Conservation (phyloP, 2,113 vertebrate genomes). For the Myodes glareolus region DNA sequence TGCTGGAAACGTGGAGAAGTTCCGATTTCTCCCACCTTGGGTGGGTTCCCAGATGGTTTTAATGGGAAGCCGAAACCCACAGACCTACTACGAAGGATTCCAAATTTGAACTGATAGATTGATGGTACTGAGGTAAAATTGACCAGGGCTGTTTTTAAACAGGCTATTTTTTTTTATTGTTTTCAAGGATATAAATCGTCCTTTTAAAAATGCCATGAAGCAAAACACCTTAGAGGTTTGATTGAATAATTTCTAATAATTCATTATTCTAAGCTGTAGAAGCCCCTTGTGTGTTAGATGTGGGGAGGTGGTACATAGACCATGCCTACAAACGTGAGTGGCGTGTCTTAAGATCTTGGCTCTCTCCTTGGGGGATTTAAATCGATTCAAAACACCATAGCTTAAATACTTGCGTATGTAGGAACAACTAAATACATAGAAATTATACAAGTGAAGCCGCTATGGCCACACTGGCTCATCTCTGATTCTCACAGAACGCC, state of each 20-base stretch:
- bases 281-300: background rate
- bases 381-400: background rate
- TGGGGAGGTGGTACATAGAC: background rate
- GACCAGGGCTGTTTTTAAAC: conserved; percentile 5
- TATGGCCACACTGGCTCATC: background rate
- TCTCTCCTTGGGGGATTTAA: conserved; percentile 35
- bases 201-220: background rate
- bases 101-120: background rate
- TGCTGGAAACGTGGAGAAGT: conserved; percentile 29
- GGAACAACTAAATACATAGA: conserved; percentile 1
- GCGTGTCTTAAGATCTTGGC: background rate
- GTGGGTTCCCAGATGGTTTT: background rate
- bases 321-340: background rate
- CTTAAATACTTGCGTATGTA: conserved; percentile 32
- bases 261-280: background rate
- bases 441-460: conserved; percentile 24
- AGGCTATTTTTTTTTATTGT: background rate
- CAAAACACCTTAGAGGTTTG: background rate
- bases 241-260: conserved; percentile 25
- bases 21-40: background rate
- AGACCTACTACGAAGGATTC: background rate
- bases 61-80: background rate
- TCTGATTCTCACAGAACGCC: background rate
- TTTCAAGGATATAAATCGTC: background rate
- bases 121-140: background rate